A percentile compares a stretch with the other conserved stretches of the same genome.
phyloP scores from a whole-genome alignment of 2,113 vertebrate genomes.

The Saimiri boliviensis region DNA sequence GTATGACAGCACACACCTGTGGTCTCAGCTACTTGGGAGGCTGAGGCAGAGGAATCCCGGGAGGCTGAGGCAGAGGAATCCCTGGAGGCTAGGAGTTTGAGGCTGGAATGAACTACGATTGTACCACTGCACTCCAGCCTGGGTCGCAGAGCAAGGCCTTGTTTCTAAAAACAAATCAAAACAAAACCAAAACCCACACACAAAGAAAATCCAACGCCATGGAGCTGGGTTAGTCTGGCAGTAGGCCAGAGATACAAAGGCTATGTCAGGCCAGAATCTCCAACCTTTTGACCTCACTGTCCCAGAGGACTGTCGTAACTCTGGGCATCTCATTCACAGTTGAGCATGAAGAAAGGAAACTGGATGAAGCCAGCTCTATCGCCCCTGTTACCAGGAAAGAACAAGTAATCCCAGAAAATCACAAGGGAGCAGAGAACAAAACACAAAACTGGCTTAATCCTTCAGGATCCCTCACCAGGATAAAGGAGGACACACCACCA shows the following conservation, averaged over 20 bases:
- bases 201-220: neutral
- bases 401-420: neutral
- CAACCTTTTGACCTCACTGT: neutral
- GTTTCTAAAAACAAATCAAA: too few relatives aligned
- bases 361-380: neutral
- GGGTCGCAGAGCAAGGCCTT: too few relatives aligned
- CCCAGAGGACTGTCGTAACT: neutral
- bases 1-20: too few relatives aligned
- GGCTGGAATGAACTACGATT: too few relatives aligned
- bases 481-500: neutral
- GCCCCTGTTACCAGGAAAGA: neutral
- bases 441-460: neutral
- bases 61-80: too few relatives aligned
- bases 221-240: neutral
- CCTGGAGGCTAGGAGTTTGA: too few relatives aligned
- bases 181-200: too few relatives aligned
- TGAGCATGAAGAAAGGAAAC: neutral
- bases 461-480: neutral
- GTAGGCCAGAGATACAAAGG: neutral
- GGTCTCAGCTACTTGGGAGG: too few relatives aligned
- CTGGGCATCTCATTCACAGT: neutral
- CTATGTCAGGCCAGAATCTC: neutral
- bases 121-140: too few relatives aligned
- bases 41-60: too few relatives aligned
- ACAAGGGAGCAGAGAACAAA: neutral